Conservation (phyloP, 2,888 invertebrate species). For the Chaetoderma sp. region DNA sequence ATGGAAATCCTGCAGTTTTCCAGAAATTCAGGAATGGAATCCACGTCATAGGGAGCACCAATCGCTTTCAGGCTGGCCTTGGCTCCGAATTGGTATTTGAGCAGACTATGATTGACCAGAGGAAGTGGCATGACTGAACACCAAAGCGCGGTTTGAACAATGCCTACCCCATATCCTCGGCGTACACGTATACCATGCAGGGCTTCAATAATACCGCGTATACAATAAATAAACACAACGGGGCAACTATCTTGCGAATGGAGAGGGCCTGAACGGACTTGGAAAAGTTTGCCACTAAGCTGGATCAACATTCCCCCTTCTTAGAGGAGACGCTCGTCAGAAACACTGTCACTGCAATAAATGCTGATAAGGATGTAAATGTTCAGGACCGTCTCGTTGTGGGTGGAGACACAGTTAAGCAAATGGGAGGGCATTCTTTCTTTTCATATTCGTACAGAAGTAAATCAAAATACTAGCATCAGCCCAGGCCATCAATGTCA, state of each 20-base stretch:
- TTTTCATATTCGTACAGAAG: no score
- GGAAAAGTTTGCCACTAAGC: background rate
- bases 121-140: conserved; percentile 21
- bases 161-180: background rate
- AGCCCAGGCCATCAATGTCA: no score
- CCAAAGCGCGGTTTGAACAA: conserved; percentile 10
- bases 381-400: conserved; percentile 14
- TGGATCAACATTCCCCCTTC: conserved; percentile 19
- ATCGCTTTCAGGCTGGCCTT: conserved; percentile 28
- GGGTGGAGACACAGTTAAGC: conserved; percentile 12
- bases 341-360: conserved; percentile 22
- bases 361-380: conserved; percentile 21
- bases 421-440: conserved; percentile 5
- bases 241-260: conserved; percentile 14
- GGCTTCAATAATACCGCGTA: background rate
- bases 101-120: conserved; percentile 17
- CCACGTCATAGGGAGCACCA: conserved; percentile 14
- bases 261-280: background rate
- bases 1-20: conserved; percentile 14
- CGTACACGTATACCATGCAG: background rate
- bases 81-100: conserved; percentile 23
- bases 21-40: conserved; percentile 16
- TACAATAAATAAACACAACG: conserved; percentile 21
- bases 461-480: no score
- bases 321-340: conserved; percentile 16